phyloP scores from a whole-genome alignment of 2,113 vertebrate species.

The Elanus axillaris region DNA sequence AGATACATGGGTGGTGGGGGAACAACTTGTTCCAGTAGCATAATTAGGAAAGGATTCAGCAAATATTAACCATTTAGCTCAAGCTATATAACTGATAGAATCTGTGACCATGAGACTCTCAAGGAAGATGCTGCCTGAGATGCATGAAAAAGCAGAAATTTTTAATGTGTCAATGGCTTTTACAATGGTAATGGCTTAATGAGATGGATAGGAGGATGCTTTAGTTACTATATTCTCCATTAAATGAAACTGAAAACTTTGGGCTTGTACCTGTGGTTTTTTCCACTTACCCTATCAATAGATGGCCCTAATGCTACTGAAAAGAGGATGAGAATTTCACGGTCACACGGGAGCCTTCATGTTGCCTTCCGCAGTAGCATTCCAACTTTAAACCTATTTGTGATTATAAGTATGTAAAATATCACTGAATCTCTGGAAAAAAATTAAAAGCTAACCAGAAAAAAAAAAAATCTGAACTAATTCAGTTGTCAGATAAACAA shows the following conservation, averaged over 20 bases:
- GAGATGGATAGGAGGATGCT: background rate
- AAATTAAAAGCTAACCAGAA: background rate
- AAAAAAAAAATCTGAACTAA: background rate
- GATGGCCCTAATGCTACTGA: background rate
- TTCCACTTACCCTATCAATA: background rate
- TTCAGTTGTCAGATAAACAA: background rate
- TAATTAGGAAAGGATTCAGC: slow-evolving; percentile 14
- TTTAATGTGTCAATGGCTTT: background rate
- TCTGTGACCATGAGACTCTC: background rate
- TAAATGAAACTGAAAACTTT: background rate
- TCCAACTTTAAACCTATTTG: background rate
- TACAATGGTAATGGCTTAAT: background rate
- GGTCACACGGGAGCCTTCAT: background rate
- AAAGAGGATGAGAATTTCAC: background rate
- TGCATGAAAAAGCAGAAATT: background rate
- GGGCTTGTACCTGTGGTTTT: fast-evolving
- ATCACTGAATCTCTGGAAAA: background rate
- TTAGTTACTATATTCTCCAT: background rate
- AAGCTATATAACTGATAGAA: background rate
- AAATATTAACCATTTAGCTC: slow-evolving; percentile 34
- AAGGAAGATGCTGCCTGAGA: background rate
- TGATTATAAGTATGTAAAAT: background rate
- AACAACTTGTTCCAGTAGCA: slow-evolving; percentile 24
- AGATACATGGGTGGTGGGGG: slow-evolving; percentile 8
- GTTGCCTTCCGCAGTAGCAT: background rate